These are phyloP conservation scores for Agapornis roseicollis DNA, from an alignment of 2,113 vertebrate species.

Conservation along the genomic window DNA sequence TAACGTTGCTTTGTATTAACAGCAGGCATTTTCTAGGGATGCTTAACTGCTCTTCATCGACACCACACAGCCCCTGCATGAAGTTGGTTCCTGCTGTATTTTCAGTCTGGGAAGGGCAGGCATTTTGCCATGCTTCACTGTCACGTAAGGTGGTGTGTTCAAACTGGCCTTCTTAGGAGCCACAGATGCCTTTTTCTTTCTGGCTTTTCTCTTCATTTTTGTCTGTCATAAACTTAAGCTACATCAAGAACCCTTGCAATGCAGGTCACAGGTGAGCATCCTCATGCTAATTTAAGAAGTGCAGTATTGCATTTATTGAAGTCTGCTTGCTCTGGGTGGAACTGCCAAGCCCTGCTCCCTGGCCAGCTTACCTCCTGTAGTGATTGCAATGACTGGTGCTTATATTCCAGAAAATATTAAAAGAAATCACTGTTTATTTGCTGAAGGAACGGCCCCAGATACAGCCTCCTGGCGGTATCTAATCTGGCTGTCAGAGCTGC, in stretches of 20 bases:
- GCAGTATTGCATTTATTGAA: not conserved
- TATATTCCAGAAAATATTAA: not conserved
- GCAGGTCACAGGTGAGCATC: not conserved
- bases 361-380: not conserved
- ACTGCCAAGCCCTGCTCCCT: rapidly evolving
- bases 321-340: not conserved
- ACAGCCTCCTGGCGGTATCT: not conserved
- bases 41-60: not conserved
- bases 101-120: not conserved
- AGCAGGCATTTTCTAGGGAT: not conserved
- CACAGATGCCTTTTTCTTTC: not conserved
- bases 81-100: not conserved
- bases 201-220: not conserved
- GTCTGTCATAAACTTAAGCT: rapidly evolving
- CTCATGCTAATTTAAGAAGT: rapidly evolving
- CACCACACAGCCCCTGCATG: rapidly evolving
- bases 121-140: not conserved
- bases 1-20: not conserved
- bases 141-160: not conserved
- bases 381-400: not conserved
- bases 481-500: not conserved
- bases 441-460: not conserved
- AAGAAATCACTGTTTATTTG: not conserved
- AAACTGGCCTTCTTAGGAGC: not conserved
- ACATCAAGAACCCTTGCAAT: rapidly evolving